Percentiles rank a stretch among this genome's conserved stretches.
Evolutionary conservation across 2,113 vertebrate species (phyloP).

Genomic region (Cathartes aura): DNA sequence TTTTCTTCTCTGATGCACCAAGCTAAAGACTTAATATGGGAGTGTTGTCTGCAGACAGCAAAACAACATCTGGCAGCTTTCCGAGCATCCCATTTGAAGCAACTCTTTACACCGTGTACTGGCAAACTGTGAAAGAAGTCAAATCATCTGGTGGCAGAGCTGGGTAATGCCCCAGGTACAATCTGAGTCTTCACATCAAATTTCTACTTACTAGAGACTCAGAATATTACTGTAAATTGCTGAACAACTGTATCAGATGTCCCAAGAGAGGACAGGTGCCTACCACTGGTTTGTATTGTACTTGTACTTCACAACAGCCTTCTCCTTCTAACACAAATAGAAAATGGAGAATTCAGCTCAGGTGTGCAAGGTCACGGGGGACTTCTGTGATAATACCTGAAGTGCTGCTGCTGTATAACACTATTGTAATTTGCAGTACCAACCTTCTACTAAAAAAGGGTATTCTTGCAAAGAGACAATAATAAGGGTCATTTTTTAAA

Average conservation of each 20-base stretch:
- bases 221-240: not conserved
- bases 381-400: not conserved
- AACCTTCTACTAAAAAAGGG: not conserved
- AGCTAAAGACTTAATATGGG: not conserved
- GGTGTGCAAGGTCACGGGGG: not conserved
- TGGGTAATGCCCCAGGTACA: not conserved
- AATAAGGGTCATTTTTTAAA: not conserved
- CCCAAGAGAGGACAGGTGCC: not conserved
- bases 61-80: conserved; percentile 42
- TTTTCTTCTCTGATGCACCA: conserved; percentile 7
- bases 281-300: not conserved
- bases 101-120: not conserved
- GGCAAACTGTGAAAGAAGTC: not conserved
- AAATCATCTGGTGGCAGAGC: not conserved
- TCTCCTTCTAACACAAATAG: not conserved
- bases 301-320: not conserved
- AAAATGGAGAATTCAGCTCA: not conserved
- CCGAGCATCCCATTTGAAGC: not conserved
- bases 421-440: not conserved
- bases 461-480: not conserved
- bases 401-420: not conserved
- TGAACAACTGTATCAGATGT: not conserved
- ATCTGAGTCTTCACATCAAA: not conserved
- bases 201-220: not conserved
- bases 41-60: conserved; percentile 12